Base-by-base conservation (phyloP, 2,888 invertebrate genomes). In the Eurytoma californica region DNA sequence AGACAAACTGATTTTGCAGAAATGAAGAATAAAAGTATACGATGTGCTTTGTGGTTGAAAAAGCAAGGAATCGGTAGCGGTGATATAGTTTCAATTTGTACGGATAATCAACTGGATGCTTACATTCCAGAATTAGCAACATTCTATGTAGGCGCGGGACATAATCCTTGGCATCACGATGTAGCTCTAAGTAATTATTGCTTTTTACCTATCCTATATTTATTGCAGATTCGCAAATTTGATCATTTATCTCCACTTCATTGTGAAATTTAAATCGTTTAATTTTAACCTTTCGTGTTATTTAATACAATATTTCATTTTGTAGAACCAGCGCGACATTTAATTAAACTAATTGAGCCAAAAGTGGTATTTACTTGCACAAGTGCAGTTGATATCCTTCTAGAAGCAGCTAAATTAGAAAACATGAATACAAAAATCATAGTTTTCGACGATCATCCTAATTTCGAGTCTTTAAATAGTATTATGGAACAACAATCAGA, bases 31-130 rank as follows among this genome's bases (percentile, higher is more conserved):
- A 81, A 84, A 13, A 82, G 83, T 9, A 77, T 87, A 5, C 86
- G 86, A 73, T 89, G 88, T 58, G 86, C 87, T 0, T 70, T 88
- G 9, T 89, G 88, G 88, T 13, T 88, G 61, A 83, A 81, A 66
- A 83, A 84, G 14, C 82, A 86, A 74, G 86, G 87, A 7, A 67
- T 88, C 4, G 65, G 65, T 39, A 68, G 80, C 0, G 83, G 82
- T 2, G 88, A 88, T 51, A 70, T 88, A 3, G 72, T 89, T 49
- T 80, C 78, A 14, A 67, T 87, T 60, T 87, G 86, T 14, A 83
- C 86, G 0, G 83, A 85, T 53, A 87, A 88, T 82, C 84, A 84
- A 12, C 55, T 85, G 20, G 84, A 88, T 53, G 79, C 79, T 14
- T 83, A 84, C 16, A 82, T 86, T 16, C 87, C 89, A 0, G 85